Evolutionary conservation across 1,140 invertebrate genomes (phyloP).

Genomic region (Drosophila busckii): DNA sequence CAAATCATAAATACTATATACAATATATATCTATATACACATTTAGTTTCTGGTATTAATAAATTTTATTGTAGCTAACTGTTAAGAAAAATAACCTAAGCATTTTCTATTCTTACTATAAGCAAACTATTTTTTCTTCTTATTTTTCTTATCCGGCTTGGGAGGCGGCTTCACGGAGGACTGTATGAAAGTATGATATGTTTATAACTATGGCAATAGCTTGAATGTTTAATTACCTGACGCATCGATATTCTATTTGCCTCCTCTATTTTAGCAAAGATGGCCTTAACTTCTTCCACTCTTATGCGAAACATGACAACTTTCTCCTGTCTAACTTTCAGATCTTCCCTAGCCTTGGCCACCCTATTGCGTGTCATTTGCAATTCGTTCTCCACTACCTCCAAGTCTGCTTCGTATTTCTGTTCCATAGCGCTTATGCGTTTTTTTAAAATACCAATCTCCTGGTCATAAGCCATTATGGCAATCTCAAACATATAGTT

Average conservation of each 20-base stretch:
- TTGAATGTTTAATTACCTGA: too few species aligned
- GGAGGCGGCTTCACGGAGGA: too few species aligned
- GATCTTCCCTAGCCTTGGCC: slow-evolving; percentile 37
- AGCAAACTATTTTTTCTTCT: neutral
- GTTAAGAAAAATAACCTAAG: too few species aligned
- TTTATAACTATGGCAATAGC: too few species aligned
- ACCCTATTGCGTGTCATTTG: slow-evolving; percentile 11
- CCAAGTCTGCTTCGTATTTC: slow-evolving; percentile 24
- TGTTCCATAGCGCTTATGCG: slow-evolving; percentile 14
- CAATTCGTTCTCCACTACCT: slow-evolving; percentile 7
- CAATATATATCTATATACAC: slow-evolving; percentile 73
- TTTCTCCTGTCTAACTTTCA: slow-evolving; percentile 5
- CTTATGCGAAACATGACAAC: slow-evolving; percentile 27
- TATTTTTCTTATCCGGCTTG: too few species aligned
- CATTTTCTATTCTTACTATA: too few species aligned
- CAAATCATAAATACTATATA: slow-evolving; percentile 43
- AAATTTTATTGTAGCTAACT: slow-evolving; percentile 71
- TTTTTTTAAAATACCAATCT: slow-evolving; percentile 16
- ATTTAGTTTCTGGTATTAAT: slow-evolving; percentile 74
- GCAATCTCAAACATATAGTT: neutral
- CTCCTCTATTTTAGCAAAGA: neutral
- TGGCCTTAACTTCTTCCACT: slow-evolving; percentile 12
- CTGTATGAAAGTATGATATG: too few species aligned
- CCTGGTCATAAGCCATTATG: neutral
- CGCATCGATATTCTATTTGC: neutral